phyloP scores from a whole-genome alignment of 2,797 vertebrate species.

The Protonibea diacanthus region DNA sequence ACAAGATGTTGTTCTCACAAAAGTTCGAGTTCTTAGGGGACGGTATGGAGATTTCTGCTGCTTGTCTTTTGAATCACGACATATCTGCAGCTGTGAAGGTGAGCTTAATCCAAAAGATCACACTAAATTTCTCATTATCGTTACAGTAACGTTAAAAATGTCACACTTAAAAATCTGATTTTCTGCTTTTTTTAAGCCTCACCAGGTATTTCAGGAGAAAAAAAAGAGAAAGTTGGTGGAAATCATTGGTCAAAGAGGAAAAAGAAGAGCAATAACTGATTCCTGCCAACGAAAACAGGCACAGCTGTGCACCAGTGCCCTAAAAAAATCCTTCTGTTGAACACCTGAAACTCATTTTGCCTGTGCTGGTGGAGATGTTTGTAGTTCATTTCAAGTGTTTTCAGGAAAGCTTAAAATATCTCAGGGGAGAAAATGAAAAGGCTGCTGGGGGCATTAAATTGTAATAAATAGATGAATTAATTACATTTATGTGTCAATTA shows the following conservation, averaged over 20 bases:
- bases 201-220: neutral
- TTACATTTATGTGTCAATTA: neutral
- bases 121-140: neutral
- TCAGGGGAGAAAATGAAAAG: neutral
- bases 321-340: conserved; percentile 22
- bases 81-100: neutral
- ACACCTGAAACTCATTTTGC: conserved; percentile 48
- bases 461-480: neutral
- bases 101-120: neutral
- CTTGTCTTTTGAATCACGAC: neutral
- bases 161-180: neutral
- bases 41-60: neutral
- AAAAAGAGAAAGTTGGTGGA: neutral
- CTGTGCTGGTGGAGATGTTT: conserved; percentile 21
- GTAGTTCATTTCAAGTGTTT: conserved; percentile 7
- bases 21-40: neutral
- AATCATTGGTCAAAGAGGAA: conserved; percentile 11
- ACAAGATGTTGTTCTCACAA: conserved; percentile 1
- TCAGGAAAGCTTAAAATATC: conserved; percentile 13
- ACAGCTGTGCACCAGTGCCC: conserved; percentile 38
- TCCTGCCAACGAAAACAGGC: conserved; percentile 29
- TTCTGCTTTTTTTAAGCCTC: neutral
- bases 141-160: neutral
- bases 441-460: neutral
- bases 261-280: conserved; percentile 21